Percentiles rank a stretch among this genome's conserved stretches.
phyloP scores from a whole-genome alignment of 2,888 invertebrate genomes.

The Diaphora mendica region DNA sequence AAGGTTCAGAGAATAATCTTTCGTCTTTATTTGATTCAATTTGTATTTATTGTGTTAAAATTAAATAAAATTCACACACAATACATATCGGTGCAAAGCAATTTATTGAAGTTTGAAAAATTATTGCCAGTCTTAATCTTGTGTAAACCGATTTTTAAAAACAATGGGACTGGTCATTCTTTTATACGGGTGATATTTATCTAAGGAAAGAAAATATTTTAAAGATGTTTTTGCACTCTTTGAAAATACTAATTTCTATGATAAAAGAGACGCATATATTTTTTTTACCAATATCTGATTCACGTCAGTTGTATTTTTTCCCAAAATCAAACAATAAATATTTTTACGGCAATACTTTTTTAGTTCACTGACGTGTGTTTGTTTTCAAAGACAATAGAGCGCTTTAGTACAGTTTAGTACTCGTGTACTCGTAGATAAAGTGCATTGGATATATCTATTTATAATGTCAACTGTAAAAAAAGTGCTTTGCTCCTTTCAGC shows the following conservation, averaged over 20 bases:
- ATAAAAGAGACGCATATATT: not conserved
- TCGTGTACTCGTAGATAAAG: too few relatives aligned
- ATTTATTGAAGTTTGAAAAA: conserved; percentile 50
- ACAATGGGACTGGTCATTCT: not conserved
- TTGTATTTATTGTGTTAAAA: conserved; percentile 30
- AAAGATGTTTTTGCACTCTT: not conserved
- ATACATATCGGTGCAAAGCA: conserved; percentile 43
- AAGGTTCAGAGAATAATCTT: conserved; percentile 38
- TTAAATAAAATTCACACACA: conserved; percentile 42
- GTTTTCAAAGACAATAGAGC: conserved; percentile 39
- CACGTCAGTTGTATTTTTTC: not conserved
- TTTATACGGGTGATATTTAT: not conserved
- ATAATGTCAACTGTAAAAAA: too few relatives aligned
- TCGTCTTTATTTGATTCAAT: conserved; percentile 41
- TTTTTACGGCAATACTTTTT: conserved; percentile 27
- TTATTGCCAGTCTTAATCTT: conserved; percentile 33
- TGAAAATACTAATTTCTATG: not conserved
- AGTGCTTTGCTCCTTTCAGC: too few relatives aligned
- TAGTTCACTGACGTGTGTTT: conserved; percentile 48
- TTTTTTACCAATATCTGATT: not conserved
- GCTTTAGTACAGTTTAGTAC: too few relatives aligned
- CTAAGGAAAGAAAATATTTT: not conserved
- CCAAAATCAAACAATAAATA: not conserved
- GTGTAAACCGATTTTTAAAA: not conserved
- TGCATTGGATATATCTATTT: too few relatives aligned